Evolutionary conservation across 1,140 invertebrate genomes (phyloP).

Genomic region (Pseudomyrmex cubaensis): DNA sequence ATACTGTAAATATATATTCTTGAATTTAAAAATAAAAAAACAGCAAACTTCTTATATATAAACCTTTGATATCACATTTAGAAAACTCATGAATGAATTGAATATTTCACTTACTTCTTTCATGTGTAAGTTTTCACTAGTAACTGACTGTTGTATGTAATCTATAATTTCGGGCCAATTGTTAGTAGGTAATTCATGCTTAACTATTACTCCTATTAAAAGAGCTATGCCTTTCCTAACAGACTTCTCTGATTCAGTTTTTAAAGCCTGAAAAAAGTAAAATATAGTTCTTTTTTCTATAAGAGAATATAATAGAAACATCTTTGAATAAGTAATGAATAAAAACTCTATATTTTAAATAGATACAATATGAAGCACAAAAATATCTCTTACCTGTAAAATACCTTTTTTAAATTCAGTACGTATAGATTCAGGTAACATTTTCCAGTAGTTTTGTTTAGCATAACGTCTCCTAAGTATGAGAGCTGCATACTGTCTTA

Average conservation of each 20-base stretch:
- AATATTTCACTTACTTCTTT: slow-evolving; percentile 86
- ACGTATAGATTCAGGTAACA: slow-evolving; percentile 83
- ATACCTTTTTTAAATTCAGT: slow-evolving; percentile 77
- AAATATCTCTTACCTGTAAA: slow-evolving; percentile 73
- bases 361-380: neutral
- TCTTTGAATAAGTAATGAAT: slow-evolving; percentile 34
- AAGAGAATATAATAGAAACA: slow-evolving; percentile 21
- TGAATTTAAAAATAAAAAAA: too few relatives aligned
- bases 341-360: neutral
- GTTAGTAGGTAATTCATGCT: slow-evolving; percentile 89
- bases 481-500: slow-evolving; percentile 90
- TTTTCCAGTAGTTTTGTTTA: slow-evolving; percentile 88
- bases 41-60: neutral
- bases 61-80: slow-evolving; percentile 1
- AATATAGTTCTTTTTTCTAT: too few relatives aligned
- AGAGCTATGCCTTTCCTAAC: slow-evolving; percentile 89
- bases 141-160: slow-evolving; percentile 87
- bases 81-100: slow-evolving; percentile 4
- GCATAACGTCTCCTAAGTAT: slow-evolving; percentile 87
- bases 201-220: slow-evolving; percentile 89
- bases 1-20: slow-evolving; percentile 21
- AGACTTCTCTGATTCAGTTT: slow-evolving; percentile 87
- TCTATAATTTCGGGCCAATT: slow-evolving; percentile 90
- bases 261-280: slow-evolving; percentile 85
- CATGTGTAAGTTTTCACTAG: slow-evolving; percentile 85